Conservation (phyloP, 1,140 invertebrate species). For the Drosophila sp. region DNA sequence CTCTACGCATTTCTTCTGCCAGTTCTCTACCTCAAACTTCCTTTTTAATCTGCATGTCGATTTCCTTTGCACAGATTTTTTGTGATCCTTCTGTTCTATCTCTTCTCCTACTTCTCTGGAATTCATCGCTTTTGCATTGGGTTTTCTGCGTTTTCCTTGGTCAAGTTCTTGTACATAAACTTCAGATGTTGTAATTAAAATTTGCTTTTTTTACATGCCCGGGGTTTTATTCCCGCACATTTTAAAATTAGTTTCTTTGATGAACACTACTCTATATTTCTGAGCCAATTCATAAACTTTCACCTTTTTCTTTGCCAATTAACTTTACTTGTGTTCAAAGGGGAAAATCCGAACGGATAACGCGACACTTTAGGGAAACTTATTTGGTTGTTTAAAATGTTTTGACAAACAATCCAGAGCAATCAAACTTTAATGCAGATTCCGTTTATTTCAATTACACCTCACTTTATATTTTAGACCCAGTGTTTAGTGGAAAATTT, state of each 20-base stretch:
- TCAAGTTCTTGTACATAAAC: constrained; percentile 72
- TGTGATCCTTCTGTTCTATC: not conserved
- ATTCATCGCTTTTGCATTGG: constrained; percentile 11
- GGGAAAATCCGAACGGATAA: too few species aligned
- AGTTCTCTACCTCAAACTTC: constrained; percentile 62
- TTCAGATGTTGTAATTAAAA: constrained; percentile 78
- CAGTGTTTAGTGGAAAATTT: not conserved
- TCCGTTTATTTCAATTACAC: too few species aligned
- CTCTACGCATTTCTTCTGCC: constrained; percentile 48
- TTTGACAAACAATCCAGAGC: too few species aligned
- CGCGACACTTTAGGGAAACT: too few species aligned
- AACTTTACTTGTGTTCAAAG: not conserved
- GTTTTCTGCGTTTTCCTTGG: constrained; percentile 25
- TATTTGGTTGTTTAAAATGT: too few species aligned
- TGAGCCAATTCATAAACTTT: not conserved
- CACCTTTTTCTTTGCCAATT: not conserved
- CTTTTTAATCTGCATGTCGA: constrained; percentile 81
- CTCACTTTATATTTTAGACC: not conserved
- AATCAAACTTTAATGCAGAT: too few species aligned
- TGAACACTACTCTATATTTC: not conserved
- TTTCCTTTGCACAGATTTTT: constrained; percentile 80
- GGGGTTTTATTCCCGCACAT: constrained; percentile 46
- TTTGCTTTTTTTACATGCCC: constrained; percentile 69
- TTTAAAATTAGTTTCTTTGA: constrained; percentile 68
- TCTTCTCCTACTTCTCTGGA: constrained; percentile 23